phyloP scores from a whole-genome alignment of 2,797 vertebrate species.

The Coranthus polyacanthus region DNA sequence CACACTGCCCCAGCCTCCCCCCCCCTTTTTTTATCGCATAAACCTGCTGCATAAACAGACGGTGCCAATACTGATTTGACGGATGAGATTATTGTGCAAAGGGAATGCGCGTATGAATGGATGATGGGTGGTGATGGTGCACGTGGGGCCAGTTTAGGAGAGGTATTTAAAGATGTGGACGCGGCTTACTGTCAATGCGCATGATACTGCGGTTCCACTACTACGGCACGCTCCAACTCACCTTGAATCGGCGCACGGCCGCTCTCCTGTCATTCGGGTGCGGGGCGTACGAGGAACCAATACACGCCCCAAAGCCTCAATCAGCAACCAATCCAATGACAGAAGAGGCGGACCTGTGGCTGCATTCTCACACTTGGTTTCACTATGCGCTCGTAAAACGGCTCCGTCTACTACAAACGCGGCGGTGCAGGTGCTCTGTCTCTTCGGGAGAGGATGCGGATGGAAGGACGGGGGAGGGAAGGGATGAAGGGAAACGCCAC shows the following conservation, averaged over 20 bases:
- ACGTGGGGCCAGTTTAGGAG: constrained; percentile 68
- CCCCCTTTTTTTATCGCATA: constrained; percentile 5
- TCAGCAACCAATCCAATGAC: constrained; percentile 74
- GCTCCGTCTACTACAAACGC: constrained; percentile 86
- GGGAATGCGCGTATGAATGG: constrained; percentile 18
- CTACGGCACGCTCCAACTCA: constrained; percentile 94
- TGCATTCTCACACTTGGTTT: constrained; percentile 91
- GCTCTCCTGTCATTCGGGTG: constrained; percentile 78
- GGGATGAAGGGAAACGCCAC: constrained; percentile 87
- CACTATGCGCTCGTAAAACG: constrained; percentile 86
- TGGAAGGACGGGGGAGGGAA: constrained; percentile 86
- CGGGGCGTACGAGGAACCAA: constrained; percentile 84
- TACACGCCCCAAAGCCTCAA: constrained; percentile 77
- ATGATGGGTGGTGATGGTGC: constrained; percentile 57
- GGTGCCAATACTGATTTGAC: constrained; percentile 32
- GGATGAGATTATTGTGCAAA: neutral
- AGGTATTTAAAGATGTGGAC: constrained; percentile 78
- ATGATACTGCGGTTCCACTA: constrained; percentile 97
- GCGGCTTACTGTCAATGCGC: constrained; percentile 91
- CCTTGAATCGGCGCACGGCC: constrained; percentile 91
- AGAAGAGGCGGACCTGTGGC: constrained; percentile 83
- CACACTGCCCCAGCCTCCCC: constrained; percentile 17
- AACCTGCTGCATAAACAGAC: constrained; percentile 32
- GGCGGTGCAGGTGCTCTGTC: constrained; percentile 90
- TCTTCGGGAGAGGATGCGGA: constrained; percentile 87